Evolutionary conservation across 1,140 invertebrate genomes (phyloP).

Genomic region (Paraescarpia echinospica): DNA sequence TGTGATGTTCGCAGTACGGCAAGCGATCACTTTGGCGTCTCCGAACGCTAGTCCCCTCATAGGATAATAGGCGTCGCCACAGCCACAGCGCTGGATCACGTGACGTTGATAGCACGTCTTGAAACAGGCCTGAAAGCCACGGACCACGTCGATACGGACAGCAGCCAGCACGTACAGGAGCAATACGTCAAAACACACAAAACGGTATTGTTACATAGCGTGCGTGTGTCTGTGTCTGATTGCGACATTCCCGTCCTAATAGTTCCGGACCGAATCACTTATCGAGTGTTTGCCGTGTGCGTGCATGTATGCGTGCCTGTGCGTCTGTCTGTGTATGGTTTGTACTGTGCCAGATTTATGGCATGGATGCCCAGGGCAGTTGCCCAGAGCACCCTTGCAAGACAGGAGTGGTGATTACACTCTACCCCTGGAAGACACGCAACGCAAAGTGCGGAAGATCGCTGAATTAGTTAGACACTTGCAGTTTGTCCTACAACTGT

Average conservation of each 20-base stretch:
- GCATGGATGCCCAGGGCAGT: too few species aligned
- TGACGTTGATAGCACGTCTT: conserved; percentile 31
- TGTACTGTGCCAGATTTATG: too few species aligned
- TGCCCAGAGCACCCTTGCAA: too few species aligned
- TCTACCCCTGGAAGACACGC: too few species aligned
- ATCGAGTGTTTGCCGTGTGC: background rate
- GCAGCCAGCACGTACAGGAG: background rate
- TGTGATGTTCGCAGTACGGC: conserved; percentile 18
- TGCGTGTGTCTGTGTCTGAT: background rate
- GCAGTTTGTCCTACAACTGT: too few species aligned
- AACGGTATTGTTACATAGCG: background rate
- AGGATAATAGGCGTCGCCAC: conserved; percentile 25
- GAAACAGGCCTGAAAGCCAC: conserved; percentile 21
- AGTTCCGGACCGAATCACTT: too few species aligned
- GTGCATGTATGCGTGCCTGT: background rate
- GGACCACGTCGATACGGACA: background rate
- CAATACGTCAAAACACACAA: background rate
- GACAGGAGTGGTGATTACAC: too few species aligned
- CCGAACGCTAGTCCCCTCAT: conserved; percentile 12
- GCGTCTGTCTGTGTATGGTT: too few species aligned
- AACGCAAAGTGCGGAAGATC: too few species aligned
- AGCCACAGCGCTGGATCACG: conserved; percentile 24
- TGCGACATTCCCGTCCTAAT: background rate
- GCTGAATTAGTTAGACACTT: too few species aligned
- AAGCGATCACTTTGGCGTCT: background rate